Percentiles rank a stretch among this genome's conserved stretches.
These are phyloP conservation scores for Spheniscus mendiculus DNA, from an alignment of 2,113 vertebrate genomes.

Conservation along the genomic window DNA sequence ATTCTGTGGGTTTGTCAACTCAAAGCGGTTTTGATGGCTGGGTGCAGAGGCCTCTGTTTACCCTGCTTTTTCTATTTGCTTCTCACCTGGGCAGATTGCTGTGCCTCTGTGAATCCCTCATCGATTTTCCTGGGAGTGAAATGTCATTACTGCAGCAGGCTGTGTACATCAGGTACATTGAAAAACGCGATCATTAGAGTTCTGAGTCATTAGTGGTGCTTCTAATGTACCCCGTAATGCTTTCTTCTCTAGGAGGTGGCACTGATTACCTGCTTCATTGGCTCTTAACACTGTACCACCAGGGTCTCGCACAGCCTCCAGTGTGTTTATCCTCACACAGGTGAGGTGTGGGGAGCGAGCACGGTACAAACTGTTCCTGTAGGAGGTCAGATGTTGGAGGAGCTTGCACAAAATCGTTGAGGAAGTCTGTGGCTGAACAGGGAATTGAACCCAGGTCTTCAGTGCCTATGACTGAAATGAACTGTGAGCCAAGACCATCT, in stretches of 20 bases:
- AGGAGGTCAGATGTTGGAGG: background rate
- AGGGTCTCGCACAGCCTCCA: background rate
- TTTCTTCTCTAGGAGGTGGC: background rate
- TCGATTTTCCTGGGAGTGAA: background rate
- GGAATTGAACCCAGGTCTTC: background rate
- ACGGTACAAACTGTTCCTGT: fast-evolving
- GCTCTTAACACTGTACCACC: background rate
- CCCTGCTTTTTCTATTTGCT: background rate
- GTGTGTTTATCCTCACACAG: background rate
- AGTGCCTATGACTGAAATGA: background rate
- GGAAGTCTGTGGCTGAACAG: background rate
- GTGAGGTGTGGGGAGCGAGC: background rate
- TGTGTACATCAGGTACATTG: background rate
- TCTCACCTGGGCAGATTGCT: constrained; percentile 9
- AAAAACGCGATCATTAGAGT: background rate
- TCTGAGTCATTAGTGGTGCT: background rate
- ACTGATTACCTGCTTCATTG: background rate
- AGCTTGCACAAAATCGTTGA: background rate
- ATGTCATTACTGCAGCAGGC: background rate
- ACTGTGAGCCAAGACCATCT: background rate
- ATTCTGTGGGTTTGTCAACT: background rate
- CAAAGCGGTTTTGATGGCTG: background rate
- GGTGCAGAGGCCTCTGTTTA: background rate
- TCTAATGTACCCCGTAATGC: background rate
- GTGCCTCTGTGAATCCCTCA: background rate